A percentile compares a stretch with the other conserved stretches of the same genome.
These are phyloP conservation scores for Drosophila kokeensis DNA, from an alignment of 2,888 invertebrate genomes.

Conservation along the genomic window DNA sequence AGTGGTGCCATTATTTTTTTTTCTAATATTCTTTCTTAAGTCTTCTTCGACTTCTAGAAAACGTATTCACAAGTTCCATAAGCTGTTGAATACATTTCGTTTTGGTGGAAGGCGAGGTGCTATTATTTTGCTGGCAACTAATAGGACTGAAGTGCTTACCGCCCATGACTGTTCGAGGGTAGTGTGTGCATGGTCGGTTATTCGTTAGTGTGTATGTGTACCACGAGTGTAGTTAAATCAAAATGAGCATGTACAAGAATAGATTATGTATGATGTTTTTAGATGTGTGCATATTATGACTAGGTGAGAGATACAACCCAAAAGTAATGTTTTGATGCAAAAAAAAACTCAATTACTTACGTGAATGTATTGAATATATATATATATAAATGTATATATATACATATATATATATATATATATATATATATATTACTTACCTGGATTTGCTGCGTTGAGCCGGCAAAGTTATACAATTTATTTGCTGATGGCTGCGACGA, in stretches of 20 bases:
- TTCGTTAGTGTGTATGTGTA: neutral
- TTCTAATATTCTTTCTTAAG: neutral
- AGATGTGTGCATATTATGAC: neutral
- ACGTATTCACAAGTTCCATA: neutral
- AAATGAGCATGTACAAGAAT: neutral
- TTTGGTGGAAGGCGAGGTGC: neutral
- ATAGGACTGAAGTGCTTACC: neutral
- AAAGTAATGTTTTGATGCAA: neutral
- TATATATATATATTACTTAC: slow-evolving; percentile 42
- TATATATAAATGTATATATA: neutral
- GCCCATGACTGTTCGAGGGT: neutral
- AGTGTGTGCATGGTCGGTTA: neutral
- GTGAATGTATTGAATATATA: neutral
- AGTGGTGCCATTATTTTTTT: neutral
- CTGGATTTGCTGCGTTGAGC: slow-evolving; percentile 55
- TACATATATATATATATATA: neutral
- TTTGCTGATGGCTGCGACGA: slow-evolving; percentile 25
- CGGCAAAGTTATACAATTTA: slow-evolving; percentile 58
- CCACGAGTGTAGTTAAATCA: neutral
- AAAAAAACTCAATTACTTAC: neutral
- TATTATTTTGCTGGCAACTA: neutral
- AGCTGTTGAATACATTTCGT: no score
- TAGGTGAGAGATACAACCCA: neutral
- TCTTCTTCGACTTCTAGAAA: neutral
- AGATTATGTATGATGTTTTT: neutral